Evolutionary conservation across 2,888 invertebrate species (phyloP).

Genomic region (Epicampocera succincta): DNA sequence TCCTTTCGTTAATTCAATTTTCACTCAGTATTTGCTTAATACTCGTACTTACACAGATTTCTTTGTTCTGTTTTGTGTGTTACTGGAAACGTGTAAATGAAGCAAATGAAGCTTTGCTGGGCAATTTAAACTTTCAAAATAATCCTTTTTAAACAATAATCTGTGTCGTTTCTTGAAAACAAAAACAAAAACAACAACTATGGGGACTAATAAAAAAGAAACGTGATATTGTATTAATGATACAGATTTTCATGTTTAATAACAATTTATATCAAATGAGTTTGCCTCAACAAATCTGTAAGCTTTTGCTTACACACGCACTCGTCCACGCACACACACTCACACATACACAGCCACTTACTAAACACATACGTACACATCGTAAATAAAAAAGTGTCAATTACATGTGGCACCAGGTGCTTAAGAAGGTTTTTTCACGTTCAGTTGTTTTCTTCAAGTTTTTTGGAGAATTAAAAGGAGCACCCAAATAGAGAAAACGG

Average conservation of each 20-base stretch:
- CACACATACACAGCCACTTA: background rate
- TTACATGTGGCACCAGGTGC: conserved; percentile 48
- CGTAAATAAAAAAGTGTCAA: conserved; percentile 30
- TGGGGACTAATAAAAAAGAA: conserved; percentile 38
- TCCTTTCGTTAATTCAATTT: no score
- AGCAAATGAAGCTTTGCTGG: no score
- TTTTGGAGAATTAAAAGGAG: background rate
- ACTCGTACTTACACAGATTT: no score
- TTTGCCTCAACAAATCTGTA: conserved; percentile 15
- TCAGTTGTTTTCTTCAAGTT: conserved; percentile 4
- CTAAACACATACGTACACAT: no score
- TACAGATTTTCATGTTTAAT: conserved; percentile 25
- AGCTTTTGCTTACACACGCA: background rate
- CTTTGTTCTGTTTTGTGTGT: no score
- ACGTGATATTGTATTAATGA: conserved; percentile 53
- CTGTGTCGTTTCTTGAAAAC: no score
- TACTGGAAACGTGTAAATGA: no score
- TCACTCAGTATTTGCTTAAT: no score
- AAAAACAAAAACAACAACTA: background rate
- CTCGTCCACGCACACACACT: background rate
- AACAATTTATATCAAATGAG: conserved; percentile 33
- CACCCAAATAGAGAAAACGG: background rate
- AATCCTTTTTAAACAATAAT: no score
- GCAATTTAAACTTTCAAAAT: no score
- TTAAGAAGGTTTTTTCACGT: conserved; percentile 23